phyloP scores from a whole-genome alignment of 2,888 invertebrate genomes.

The Oxyteleia sp. region DNA sequence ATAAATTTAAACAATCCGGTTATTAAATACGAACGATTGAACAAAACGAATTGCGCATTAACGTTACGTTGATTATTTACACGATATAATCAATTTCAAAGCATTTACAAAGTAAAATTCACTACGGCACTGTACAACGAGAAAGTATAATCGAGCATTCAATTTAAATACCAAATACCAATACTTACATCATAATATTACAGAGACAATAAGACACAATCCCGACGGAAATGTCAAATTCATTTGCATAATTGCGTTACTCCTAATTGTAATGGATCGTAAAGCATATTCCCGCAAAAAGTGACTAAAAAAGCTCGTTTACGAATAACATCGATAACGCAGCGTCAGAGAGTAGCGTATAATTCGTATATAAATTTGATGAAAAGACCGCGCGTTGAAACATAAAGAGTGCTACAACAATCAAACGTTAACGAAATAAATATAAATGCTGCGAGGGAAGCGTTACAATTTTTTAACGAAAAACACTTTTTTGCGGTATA shows the following conservation, averaged over 20 bases:
- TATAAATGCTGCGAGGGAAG: too few relatives aligned
- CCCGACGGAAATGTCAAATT: constrained; percentile 58
- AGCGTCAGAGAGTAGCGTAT: too few relatives aligned
- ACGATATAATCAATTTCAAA: constrained; percentile 51
- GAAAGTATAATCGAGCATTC: constrained; percentile 46
- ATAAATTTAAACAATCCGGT: constrained; percentile 39
- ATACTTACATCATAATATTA: constrained; percentile 49
- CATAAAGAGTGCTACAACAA: constrained; percentile 12
- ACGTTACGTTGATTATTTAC: constrained; percentile 52
- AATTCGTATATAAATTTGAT: constrained; percentile 40
- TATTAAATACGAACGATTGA: constrained; percentile 41
- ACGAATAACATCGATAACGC: constrained; percentile 58
- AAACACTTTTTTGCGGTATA: too few relatives aligned
- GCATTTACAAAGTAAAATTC: constrained; percentile 63
- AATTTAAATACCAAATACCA: constrained; percentile 62
- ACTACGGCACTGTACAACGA: constrained; percentile 24
- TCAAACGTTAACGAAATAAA: too few relatives aligned
- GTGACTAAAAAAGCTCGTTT: too few relatives aligned
- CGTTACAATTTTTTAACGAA: too few relatives aligned
- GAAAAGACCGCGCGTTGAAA: constrained; percentile 38
- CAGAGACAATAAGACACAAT: constrained; percentile 61
- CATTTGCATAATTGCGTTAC: constrained; percentile 66
- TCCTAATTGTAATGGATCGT: constrained; percentile 57
- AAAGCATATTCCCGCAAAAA: constrained; percentile 48
- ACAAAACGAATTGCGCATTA: constrained; percentile 34